These are phyloP conservation scores for Melanostoma mellinum DNA, from an alignment of 2,888 invertebrate species.

Conservation along the genomic window DNA sequence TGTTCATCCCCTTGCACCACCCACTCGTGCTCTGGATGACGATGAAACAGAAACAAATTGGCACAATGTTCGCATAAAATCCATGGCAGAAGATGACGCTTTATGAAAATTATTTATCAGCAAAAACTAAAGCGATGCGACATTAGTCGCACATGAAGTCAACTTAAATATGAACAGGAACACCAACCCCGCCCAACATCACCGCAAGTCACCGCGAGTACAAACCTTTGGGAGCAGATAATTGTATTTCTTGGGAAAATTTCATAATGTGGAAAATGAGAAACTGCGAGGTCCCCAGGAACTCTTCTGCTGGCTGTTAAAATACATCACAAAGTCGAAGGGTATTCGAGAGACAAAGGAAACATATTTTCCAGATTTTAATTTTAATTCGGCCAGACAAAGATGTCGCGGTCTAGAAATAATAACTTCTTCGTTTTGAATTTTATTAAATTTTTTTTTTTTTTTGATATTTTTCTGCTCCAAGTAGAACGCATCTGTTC, in stretches of 20 bases:
- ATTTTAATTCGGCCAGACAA: constrained; percentile 74
- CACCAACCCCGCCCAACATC: constrained; percentile 62
- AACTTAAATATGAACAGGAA: constrained; percentile 41
- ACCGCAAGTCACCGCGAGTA: constrained; percentile 28
- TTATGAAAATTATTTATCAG: constrained; percentile 71
- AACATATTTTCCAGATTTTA: constrained; percentile 60
- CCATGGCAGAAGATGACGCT: constrained; percentile 47
- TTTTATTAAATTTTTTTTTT: constrained; percentile 20
- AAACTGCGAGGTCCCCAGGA: constrained; percentile 66
- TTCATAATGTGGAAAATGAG: constrained; percentile 81
- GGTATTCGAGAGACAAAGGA: constrained; percentile 26
- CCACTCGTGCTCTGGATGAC: not conserved
- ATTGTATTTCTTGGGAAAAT: constrained; percentile 80
- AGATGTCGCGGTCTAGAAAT: constrained; percentile 79
- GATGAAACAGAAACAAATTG: constrained; percentile 46
- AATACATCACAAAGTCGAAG: constrained; percentile 45
- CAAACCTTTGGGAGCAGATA: constrained; percentile 50
- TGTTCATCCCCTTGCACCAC: not conserved
- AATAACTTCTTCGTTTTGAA: constrained; percentile 74
- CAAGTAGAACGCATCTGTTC: constrained; percentile 65
- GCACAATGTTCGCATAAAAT: constrained; percentile 56
- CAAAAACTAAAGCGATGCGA: constrained; percentile 12
- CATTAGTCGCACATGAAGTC: constrained; percentile 5
- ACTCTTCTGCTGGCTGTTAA: constrained; percentile 38
- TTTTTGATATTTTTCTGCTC: constrained; percentile 14